Evolutionary conservation across 1,140 invertebrate species (phyloP).

Genomic region (Adoxophyes honmai): DNA sequence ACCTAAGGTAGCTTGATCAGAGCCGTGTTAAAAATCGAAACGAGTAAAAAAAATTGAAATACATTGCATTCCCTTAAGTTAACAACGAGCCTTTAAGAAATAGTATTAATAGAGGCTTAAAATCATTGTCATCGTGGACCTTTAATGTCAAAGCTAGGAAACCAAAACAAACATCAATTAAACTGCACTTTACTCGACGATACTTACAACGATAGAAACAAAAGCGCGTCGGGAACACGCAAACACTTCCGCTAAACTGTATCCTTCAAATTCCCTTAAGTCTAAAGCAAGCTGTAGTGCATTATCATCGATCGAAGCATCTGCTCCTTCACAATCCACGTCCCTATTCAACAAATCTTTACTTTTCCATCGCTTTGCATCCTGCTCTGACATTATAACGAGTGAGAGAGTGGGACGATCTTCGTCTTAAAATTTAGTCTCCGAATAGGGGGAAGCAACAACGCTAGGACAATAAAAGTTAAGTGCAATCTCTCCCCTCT

Average conservation of each 20-base stretch:
- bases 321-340: not conserved
- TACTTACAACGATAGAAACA: not conserved
- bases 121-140: no score
- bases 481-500: slow-evolving; percentile 20
- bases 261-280: slow-evolving; percentile 38
- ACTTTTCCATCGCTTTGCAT: not conserved
- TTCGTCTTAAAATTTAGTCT: not conserved
- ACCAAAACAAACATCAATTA: not conserved
- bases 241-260: slow-evolving; percentile 25
- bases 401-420: not conserved
- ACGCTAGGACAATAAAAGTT: slow-evolving; percentile 22
- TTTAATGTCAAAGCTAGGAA: not conserved
- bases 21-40: no score
- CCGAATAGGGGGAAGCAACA: not conserved
- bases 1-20: no score
- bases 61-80: no score
- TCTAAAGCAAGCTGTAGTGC: slow-evolving; percentile 10
- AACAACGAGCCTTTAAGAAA: no score
- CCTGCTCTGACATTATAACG: not conserved
- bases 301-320: slow-evolving; percentile 20
- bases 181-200: not conserved
- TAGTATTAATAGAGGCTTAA: no score
- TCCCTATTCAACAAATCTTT: not conserved
- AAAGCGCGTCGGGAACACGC: not conserved
- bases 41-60: no score